Evolutionary conservation across 2,888 invertebrate genomes (phyloP).

Genomic region (Gortyna flavago): DNA sequence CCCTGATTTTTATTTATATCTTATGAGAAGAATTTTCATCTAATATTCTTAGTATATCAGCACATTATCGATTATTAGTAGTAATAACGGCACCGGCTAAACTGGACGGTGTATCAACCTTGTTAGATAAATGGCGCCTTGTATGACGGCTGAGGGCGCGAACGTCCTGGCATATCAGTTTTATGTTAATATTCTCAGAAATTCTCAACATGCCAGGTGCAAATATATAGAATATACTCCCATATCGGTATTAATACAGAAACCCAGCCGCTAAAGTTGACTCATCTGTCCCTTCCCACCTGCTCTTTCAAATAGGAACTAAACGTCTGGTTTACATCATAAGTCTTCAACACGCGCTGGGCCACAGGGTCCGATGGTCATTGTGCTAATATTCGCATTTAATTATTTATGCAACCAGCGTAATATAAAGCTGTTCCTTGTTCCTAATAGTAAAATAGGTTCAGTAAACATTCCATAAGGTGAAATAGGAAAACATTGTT

Average conservation of each 20-base stretch:
- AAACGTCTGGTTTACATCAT: conserved; percentile 48
- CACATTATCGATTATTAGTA: conserved; percentile 70
- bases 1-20: conserved; percentile 6
- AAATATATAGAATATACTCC: conserved; percentile 20
- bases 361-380: conserved; percentile 39
- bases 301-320: conserved; percentile 34
- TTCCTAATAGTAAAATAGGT: conserved; percentile 51
- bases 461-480: conserved; percentile 51
- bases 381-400: conserved; percentile 49
- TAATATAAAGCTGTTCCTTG: conserved; percentile 45
- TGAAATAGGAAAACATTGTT: conserved; percentile 46
- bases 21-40: conserved; percentile 20
- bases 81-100: conserved; percentile 71
- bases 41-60: conserved; percentile 51
- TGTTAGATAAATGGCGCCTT: conserved; percentile 72
- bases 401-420: conserved; percentile 45
- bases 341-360: conserved; percentile 35
- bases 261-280: conserved; percentile 12
- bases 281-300: conserved; percentile 34
- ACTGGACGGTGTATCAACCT: conserved; percentile 69
- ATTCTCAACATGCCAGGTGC: conserved; percentile 40
- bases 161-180: conserved; percentile 64
- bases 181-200: conserved; percentile 71
- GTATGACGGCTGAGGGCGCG: conserved; percentile 67
- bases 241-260: conserved; percentile 11